Evolutionary conservation across 2,797 vertebrate species (phyloP).

Genomic region (Artibeus lituratus): DNA sequence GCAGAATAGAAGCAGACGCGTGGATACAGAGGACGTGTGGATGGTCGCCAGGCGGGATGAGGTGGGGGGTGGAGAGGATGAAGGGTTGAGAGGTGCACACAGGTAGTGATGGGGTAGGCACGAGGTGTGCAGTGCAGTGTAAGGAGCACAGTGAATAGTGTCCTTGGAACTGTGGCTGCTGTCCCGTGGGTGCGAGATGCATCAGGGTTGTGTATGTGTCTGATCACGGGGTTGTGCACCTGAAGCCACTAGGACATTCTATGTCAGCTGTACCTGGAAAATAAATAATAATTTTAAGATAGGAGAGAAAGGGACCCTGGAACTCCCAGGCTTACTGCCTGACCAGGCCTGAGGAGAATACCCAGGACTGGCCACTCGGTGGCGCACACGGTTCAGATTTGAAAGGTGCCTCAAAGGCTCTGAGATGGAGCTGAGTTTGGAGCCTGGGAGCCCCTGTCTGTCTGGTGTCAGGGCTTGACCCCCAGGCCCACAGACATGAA

Average conservation of each 20-base stretch:
- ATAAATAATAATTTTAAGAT: not conserved
- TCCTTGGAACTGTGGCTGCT: too few relatives aligned
- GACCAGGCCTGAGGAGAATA: not conserved
- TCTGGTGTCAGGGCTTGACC: not conserved
- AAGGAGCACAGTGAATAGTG: too few relatives aligned
- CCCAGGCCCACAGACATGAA: rapidly evolving
- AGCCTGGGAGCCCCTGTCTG: rapidly evolving
- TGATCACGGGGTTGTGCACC: too few relatives aligned
- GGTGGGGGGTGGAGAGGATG: too few relatives aligned
- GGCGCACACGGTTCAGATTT: rapidly evolving
- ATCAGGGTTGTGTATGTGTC: too few relatives aligned
- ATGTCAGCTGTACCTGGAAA: not conserved
- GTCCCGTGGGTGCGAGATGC: too few relatives aligned
- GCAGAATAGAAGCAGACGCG: too few relatives aligned
- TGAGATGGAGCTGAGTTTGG: not conserved
- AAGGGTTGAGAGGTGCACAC: too few relatives aligned
- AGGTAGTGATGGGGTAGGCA: too few relatives aligned
- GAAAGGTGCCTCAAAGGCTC: not conserved
- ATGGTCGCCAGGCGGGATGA: too few relatives aligned
- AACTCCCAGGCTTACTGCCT: not conserved
- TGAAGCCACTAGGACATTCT: not conserved
- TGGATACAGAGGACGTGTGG: too few relatives aligned
- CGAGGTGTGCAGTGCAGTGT: too few relatives aligned
- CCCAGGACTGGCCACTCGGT: not conserved
- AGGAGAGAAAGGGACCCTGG: not conserved